Base-by-base conservation (phyloP, 2,797 vertebrate species). In the Brachymystax lenok region DNA sequence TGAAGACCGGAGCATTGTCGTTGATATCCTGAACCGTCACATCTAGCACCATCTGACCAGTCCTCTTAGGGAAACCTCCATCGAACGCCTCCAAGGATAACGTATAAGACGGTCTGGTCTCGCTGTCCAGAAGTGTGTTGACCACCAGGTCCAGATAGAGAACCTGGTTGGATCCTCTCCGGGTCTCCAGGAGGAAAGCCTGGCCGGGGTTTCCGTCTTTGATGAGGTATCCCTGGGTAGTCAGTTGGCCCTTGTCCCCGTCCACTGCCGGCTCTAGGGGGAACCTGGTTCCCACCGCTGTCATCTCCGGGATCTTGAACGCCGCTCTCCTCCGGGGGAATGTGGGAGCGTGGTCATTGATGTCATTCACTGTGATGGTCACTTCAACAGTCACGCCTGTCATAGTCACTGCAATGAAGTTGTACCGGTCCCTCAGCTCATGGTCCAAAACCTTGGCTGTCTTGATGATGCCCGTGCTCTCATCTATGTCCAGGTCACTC, bases 321-420 rank as follows among this genome's bases (percentile, higher is more conserved):
- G 88, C 88, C 67, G 91, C 90, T 19, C 82, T 93, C 46, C 91
- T 90, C 73, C 90, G 94, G 0, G 96, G 92, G 81, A 99, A 99
- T 0, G 84, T 91, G 0, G 98, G 98, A 1, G 94, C 93, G 0
- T 99, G 97, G 86, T 99, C 98, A 24, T 99, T 99, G 85, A 99
- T 98, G 87, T 99, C 98, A 46, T 96, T 97, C 69, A 99, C 97
- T 63, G 93, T 92, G 76, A 99, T 96, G 7, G 93, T 96, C 77
- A 99, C 98, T 84, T 98, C 96, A 50, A 99, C 95, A 0, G 98
- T 98, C 84, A 96, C 90, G 0, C 96, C 98, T 0, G 97, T 97
- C 0, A 98, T 96, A 73, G 98, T 99, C 77, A 99, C 98, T 0
- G 98, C 98, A 19, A 98, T 97, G 86, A 99, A 99, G 80, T 96